Base-by-base conservation (phyloP, 92 coral and sea anemone species). In the Paramuricea clavata region DNA sequence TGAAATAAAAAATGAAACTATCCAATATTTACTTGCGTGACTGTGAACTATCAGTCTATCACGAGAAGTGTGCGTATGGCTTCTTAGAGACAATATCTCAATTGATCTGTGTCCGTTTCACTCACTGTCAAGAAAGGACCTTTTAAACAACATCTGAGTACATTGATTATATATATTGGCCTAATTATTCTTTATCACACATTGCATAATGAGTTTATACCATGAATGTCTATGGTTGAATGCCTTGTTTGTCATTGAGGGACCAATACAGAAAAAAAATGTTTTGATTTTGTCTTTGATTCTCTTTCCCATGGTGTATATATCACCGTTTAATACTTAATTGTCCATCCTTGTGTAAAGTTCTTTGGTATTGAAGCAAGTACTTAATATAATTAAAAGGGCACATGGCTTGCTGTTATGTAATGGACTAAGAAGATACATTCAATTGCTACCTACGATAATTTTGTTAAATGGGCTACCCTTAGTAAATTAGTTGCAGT, bases 81-180 rank as follows among this genome's bases (percentile, higher is more conserved):
- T 33, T 27, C 5, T 28, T 13, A 65, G 39, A 65, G 72, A 15
- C 41, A 27, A 4, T 11, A 65, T 3, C 19, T 30, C 28, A 65
- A 28, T 65, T 26, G 22, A 13, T 15, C 41, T 30, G 39, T 27
- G 72, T 28, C 72, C 41, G 68, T 52, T 52, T 52, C 11, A 28
- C 32, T 60, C 31, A 22, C 28, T 60, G 21, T 13, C 16, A 21
- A 31, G 25, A 65, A 65, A 65, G 36, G 39, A 10, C 16, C 41
- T 65, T 65, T 65, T 39, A 0, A 26, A 33, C 22, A 30, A n/a
- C 5, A 27, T 31, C 28, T 26, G 31, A 65, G 72, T 33, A 65
- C 22, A 19, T 33, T 65, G 72, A 65, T 65, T 65, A 65, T 65
- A 6, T 65, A 65, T 65, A 65, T 65, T 65, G 35, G 72, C 39